phyloP scores from a whole-genome alignment of 2,797 vertebrate genomes.

The Coregonus ussuriensis region DNA sequence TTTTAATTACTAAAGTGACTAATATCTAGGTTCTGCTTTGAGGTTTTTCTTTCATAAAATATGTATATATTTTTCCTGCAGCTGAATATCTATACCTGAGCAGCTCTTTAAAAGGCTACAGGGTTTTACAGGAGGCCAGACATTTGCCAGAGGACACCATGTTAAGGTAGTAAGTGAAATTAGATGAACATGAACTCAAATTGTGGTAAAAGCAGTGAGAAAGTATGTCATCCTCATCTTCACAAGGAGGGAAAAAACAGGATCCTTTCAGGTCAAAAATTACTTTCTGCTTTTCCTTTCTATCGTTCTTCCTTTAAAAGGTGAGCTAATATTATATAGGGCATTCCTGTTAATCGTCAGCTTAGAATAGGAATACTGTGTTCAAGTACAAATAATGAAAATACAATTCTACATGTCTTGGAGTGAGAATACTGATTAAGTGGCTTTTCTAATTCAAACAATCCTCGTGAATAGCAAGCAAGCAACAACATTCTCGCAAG shows the following conservation, averaged over 20 bases:
- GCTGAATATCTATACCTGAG: slow-evolving; percentile 93
- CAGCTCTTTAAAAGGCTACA: slow-evolving; percentile 81
- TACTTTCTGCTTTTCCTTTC: not conserved
- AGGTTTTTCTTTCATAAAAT: slow-evolving; percentile 99
- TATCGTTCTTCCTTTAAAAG: not conserved
- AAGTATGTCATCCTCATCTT: not conserved
- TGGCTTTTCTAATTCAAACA: not conserved
- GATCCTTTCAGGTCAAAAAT: not conserved
- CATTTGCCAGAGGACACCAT: slow-evolving; percentile 77
- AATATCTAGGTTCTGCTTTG: slow-evolving; percentile 99
- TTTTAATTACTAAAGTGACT: slow-evolving; percentile 99
- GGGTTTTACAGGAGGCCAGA: slow-evolving; percentile 83
- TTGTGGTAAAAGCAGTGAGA: not conserved
- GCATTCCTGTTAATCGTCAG: not conserved
- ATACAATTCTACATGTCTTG: not conserved
- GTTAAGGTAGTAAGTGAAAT: slow-evolving; percentile 82
- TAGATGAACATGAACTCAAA: slow-evolving; percentile 7
- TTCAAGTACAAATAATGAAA: not conserved
- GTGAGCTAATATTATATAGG: not conserved
- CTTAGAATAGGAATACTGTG: not conserved
- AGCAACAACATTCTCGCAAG: not conserved
- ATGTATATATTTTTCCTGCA: slow-evolving; percentile 91
- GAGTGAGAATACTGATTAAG: not conserved
- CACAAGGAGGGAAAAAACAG: not conserved
- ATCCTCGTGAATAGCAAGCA: not conserved